Conservation (phyloP, 2,888 invertebrate species). For the Orchesellides sinensis region DNA sequence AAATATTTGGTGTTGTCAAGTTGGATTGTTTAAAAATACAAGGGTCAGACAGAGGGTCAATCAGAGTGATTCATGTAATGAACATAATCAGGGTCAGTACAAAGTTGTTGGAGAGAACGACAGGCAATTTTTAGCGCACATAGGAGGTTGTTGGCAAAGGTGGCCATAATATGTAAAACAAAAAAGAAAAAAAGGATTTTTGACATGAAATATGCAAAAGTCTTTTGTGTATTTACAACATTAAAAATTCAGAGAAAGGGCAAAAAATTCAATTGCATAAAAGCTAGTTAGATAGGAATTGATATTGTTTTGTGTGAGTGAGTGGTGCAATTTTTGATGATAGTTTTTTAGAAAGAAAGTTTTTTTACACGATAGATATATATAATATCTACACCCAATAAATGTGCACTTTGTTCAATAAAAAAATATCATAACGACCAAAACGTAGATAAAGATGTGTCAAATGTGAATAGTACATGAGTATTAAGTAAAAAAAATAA, state of each 20-base stretch:
- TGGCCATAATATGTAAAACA: slow-evolving; percentile 47
- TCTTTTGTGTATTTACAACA: slow-evolving; percentile 21
- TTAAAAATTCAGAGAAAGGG: slow-evolving; percentile 7
- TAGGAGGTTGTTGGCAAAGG: slow-evolving; percentile 44
- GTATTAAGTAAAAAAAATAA: slow-evolving; percentile 11
- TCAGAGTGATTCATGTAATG: slow-evolving; percentile 31
- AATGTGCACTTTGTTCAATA: neutral
- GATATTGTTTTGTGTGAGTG: neutral
- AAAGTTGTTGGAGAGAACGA: slow-evolving; percentile 38
- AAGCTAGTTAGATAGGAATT: neutral
- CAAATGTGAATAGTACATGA: slow-evolving; percentile 15
- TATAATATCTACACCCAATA: slow-evolving; percentile 4
- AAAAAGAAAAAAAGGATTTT: slow-evolving; percentile 10
- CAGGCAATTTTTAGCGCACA: slow-evolving; percentile 42
- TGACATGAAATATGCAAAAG: slow-evolving; percentile 29
- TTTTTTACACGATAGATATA: neutral
- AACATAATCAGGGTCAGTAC: slow-evolving; percentile 8
- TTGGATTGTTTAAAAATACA: slow-evolving; percentile 32
- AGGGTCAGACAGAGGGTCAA: slow-evolving; percentile 33
- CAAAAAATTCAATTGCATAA: neutral
- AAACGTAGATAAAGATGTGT: neutral
- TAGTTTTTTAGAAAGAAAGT: neutral
- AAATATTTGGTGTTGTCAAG: slow-evolving; percentile 57
- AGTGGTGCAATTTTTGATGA: no score
- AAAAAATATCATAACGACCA: neutral